Evolutionary conservation across 2,797 vertebrate genomes (phyloP).

Genomic region (Sebastes oblongus): DNA sequence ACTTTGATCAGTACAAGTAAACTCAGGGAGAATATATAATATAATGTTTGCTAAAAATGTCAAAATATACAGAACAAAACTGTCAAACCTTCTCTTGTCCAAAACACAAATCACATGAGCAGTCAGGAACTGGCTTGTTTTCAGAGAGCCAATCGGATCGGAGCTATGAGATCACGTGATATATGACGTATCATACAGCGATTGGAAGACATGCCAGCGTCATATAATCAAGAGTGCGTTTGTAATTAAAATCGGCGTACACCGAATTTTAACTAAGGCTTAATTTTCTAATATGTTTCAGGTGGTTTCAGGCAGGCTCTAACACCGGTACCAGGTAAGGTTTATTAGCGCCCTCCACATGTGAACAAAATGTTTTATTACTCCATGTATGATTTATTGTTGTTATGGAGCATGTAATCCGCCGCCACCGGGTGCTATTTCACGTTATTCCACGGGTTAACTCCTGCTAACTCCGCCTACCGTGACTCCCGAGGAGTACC

Average conservation of each 20-base stretch:
- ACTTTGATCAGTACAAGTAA: background rate
- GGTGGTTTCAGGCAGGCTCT: background rate
- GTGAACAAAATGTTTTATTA: rapidly evolving
- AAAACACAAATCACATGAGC: constrained; percentile 70
- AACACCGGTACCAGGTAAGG: rapidly evolving
- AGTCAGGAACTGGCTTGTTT: constrained; percentile 38
- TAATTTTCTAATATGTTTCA: rapidly evolving
- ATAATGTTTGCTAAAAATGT: background rate
- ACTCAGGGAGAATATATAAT: background rate
- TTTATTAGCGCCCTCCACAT: background rate
- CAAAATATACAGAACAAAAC: background rate
- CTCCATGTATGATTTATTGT: background rate
- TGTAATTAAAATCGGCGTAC: background rate
- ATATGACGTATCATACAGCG: background rate
- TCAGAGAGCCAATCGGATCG: constrained; percentile 38
- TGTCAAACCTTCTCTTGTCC: constrained; percentile 6
- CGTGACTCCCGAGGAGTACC: rapidly evolving
- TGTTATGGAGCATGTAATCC: rapidly evolving
- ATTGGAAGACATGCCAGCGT: constrained; percentile 6
- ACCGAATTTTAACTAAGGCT: background rate
- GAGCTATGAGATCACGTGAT: background rate
- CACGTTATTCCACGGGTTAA: background rate
- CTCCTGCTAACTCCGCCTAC: constrained; percentile 4
- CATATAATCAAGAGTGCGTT: background rate
- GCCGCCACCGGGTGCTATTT: rapidly evolving